Conservation (phyloP, 1,140 invertebrate species). For the Latrodectus geometricus region DNA sequence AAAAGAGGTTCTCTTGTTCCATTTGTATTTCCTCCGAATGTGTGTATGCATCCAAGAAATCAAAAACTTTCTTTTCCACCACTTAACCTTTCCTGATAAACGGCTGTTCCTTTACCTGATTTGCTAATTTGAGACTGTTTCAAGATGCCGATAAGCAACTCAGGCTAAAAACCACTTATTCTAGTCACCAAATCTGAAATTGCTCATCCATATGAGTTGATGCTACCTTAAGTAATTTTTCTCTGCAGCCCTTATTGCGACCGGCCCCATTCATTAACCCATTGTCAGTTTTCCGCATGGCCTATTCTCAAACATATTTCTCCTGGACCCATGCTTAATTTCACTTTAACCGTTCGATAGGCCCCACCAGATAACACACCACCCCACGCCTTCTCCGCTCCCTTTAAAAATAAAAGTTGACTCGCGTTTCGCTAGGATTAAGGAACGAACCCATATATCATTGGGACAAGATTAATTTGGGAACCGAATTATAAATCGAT, state of each 20-base stretch:
- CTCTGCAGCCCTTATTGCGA: conserved; percentile 18
- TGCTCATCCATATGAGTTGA: neutral
- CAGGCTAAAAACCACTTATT: neutral
- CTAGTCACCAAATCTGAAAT: neutral
- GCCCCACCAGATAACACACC: conserved; percentile 46
- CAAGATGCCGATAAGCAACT: neutral
- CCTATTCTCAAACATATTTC: conserved; percentile 52
- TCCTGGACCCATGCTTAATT: conserved; percentile 54
- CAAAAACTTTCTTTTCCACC: too few relatives aligned
- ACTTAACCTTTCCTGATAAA: too few relatives aligned
- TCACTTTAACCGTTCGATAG: conserved; percentile 56
- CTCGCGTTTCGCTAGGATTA: conserved; percentile 31
- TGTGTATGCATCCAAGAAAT: too few relatives aligned
- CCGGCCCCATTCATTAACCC: conserved; percentile 49
- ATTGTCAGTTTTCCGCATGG: conserved; percentile 61
- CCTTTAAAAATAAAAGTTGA: conserved; percentile 56
- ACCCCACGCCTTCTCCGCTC: neutral
- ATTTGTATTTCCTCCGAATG: too few relatives aligned
- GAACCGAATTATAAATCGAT: conserved; percentile 62
- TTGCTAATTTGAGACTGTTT: too few relatives aligned
- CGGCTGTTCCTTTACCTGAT: too few relatives aligned
- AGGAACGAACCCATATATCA: conserved; percentile 48
- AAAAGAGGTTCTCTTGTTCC: too few relatives aligned
- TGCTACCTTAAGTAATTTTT: conserved; percentile 41
- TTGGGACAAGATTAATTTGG: conserved; percentile 61